Conservation (phyloP, 2,888 invertebrate species). For the Erebia epiphron region DNA sequence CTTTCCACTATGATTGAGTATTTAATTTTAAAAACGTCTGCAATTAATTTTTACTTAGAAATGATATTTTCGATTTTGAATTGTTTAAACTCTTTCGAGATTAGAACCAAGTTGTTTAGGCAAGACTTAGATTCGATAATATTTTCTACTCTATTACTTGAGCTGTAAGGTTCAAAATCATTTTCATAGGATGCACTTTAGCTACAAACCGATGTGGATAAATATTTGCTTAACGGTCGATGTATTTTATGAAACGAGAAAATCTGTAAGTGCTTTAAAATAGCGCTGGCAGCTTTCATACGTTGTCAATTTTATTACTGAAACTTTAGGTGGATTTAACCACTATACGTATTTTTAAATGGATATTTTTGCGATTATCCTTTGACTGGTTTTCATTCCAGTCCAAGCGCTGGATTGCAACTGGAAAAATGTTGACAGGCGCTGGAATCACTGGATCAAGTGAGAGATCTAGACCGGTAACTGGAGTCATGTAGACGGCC, state of each 20-base stretch:
- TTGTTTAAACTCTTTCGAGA: conserved; percentile 3
- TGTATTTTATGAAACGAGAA: conserved; percentile 19
- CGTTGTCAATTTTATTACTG: conserved; percentile 17
- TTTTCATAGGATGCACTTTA: conserved; percentile 3
- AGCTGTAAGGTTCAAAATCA: not conserved
- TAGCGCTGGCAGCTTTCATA: conserved; percentile 18
- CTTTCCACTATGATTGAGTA: too few relatives aligned
- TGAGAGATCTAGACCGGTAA: not conserved
- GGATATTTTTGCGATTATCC: not conserved
- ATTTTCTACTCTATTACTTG: not conserved
- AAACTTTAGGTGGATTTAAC: conserved; percentile 1
- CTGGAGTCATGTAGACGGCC: not conserved
- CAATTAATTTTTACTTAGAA: not conserved
- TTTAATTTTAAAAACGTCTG: too few relatives aligned
- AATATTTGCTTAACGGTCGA: conserved; percentile 20
- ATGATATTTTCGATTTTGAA: not conserved
- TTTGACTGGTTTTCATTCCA: not conserved
- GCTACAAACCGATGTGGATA: conserved; percentile 8
- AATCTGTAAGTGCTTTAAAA: conserved; percentile 22
- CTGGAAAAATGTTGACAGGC: too few relatives aligned
- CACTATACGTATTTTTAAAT: conserved; percentile 8
- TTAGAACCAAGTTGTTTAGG: not conserved
- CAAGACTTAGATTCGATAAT: not conserved
- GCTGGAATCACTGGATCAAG: not conserved
- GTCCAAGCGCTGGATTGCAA: not conserved